A percentile compares a stretch with the other conserved stretches of the same genome.
These are phyloP conservation scores for Aromia moschata DNA, from an alignment of 2,888 invertebrate genomes.

Conservation along the genomic window DNA sequence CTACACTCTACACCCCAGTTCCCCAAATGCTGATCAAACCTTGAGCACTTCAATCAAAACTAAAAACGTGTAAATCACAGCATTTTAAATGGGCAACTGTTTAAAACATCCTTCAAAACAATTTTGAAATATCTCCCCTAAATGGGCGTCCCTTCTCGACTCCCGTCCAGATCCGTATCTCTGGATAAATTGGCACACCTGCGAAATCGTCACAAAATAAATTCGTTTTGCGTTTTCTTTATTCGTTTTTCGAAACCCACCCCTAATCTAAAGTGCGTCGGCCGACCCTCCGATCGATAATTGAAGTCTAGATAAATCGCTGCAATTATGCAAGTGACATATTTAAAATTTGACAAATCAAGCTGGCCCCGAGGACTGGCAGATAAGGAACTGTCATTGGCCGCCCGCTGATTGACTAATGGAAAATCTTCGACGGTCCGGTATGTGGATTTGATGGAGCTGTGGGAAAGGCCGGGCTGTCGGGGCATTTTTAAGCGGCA, in stretches of 20 bases:
- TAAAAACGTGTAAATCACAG: too few species aligned
- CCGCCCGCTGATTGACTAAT: conserved; percentile 54
- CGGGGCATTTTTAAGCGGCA: not conserved
- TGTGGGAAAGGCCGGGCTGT: conserved; percentile 40
- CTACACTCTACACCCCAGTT: too few species aligned
- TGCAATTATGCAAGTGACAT: conserved; percentile 48
- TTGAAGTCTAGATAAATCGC: conserved; percentile 45
- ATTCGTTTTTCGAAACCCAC: not conserved
- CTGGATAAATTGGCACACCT: conserved; percentile 6
- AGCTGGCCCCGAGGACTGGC: conserved; percentile 40
- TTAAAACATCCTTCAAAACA: too few species aligned
- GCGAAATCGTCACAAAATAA: conserved; percentile 21
- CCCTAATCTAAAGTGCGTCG: conserved; percentile 4
- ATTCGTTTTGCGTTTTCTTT: not conserved
- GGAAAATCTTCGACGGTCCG: conserved; percentile 39
- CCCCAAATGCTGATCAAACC: too few species aligned
- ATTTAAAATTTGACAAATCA: conserved; percentile 52
- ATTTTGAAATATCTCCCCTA: too few species aligned
- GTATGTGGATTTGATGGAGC: conserved; percentile 42
- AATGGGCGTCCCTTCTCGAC: too few species aligned
- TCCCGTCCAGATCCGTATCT: conserved; percentile 1
- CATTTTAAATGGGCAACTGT: too few species aligned
- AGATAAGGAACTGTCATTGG: conserved; percentile 52
- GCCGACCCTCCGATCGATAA: conserved; percentile 34
- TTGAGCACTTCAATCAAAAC: too few species aligned